phyloP scores from a whole-genome alignment of 37 sponge, comb jelly and placozoan genomes.

The Geodia barretti region DNA sequence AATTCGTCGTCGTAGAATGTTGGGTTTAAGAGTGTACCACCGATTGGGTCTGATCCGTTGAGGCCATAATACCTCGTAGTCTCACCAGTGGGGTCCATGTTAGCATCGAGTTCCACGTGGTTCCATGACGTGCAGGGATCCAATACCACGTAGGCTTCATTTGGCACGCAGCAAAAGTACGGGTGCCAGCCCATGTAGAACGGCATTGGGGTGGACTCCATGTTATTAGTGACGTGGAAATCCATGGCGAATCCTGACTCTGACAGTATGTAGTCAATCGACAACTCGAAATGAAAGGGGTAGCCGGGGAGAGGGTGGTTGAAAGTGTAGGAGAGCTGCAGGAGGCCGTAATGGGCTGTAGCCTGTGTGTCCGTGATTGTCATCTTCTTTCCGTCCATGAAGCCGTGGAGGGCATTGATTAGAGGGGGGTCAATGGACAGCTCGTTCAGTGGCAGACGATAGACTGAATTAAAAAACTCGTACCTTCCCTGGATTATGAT shows the following conservation, averaged over 20 bases:
- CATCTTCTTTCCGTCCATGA: constrained; percentile 41
- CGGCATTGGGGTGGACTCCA: constrained; percentile 44
- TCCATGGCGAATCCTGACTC: constrained; percentile 23
- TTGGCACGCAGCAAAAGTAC: constrained; percentile 59
- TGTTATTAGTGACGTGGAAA: constrained; percentile 35
- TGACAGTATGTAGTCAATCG: constrained; percentile 47
- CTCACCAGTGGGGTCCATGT: constrained; percentile 73
- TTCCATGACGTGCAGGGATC: constrained; percentile 50
- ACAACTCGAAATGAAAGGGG: constrained; percentile 42
- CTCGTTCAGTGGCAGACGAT: constrained; percentile 68
- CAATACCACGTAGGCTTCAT: constrained; percentile 49
- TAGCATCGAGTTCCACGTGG: constrained; percentile 50
- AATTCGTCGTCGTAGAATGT: constrained; percentile 77
- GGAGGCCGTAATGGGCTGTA: constrained; percentile 13
- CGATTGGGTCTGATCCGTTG: constrained; percentile 56
- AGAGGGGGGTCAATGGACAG: constrained; percentile 17
- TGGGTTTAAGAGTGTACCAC: constrained; percentile 46
- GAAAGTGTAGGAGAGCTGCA: constrained; percentile 12
- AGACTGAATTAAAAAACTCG: constrained; percentile 46
- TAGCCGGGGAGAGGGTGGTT: constrained; percentile 53
- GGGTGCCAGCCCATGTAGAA: constrained; percentile 86
- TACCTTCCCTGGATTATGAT: constrained; percentile 87
- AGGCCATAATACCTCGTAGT: constrained; percentile 35
- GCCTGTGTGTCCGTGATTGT: background rate
- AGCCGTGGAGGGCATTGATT: constrained; percentile 70